Conservation (phyloP, 2,113 vertebrate genomes). For the Mormyrus iriodes region DNA sequence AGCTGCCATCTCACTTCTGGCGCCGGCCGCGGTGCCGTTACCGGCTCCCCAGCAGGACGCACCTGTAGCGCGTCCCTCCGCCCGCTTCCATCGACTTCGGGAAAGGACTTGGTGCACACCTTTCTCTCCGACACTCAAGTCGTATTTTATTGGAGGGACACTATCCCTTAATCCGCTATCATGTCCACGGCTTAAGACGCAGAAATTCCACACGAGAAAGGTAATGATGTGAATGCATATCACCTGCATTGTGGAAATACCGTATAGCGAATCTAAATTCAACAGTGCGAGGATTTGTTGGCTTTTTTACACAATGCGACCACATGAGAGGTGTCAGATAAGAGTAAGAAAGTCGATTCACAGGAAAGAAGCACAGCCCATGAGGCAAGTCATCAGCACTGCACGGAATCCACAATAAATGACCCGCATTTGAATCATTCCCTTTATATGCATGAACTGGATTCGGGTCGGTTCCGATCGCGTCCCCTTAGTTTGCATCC, state of each 20-base stretch:
- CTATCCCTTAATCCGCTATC: background rate
- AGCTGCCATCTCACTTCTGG: background rate
- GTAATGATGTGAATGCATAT: background rate
- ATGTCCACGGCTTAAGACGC: background rate
- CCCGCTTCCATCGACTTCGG: slow-evolving; percentile 12
- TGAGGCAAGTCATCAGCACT: background rate
- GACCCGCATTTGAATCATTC: background rate
- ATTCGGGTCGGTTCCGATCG: background rate
- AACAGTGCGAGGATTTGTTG: background rate
- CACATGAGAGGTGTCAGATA: background rate
- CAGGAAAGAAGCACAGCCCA: background rate
- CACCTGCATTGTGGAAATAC: slow-evolving; percentile 4
- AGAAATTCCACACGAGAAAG: background rate
- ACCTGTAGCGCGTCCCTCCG: background rate
- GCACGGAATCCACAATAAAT: background rate
- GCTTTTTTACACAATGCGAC: background rate
- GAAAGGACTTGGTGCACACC: background rate
- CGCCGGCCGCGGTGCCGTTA: background rate
- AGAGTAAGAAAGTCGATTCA: background rate
- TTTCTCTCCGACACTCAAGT: background rate
- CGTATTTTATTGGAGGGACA: background rate
- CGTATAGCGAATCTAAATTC: background rate
- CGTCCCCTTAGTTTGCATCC: background rate
- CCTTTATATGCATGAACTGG: background rate
- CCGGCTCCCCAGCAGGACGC: background rate